Evolutionary conservation across 2,888 invertebrate species (phyloP).

Genomic region (Linnaemya vulpina): DNA sequence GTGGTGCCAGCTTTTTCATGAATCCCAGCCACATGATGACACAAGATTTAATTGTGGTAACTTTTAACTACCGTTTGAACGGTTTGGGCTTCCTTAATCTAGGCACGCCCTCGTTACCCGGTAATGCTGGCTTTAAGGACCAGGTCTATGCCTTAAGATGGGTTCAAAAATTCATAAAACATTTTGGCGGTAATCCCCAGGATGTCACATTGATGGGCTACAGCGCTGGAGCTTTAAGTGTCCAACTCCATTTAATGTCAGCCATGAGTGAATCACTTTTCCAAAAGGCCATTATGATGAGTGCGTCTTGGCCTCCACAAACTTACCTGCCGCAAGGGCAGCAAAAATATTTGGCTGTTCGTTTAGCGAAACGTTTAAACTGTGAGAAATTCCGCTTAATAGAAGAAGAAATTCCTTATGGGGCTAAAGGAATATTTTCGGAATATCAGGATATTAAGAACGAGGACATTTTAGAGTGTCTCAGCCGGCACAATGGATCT

Average conservation of each 20-base stretch:
- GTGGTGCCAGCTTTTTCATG: conserved; percentile 78
- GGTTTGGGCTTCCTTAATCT: conserved; percentile 84
- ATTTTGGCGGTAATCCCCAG: conserved; percentile 84
- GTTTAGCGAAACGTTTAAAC: conserved; percentile 83
- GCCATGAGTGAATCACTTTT: conserved; percentile 82
- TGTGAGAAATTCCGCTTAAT: conserved; percentile 78
- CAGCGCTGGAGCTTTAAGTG: conserved; percentile 78
- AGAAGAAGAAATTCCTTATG: conserved; percentile 37
- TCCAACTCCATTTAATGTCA: conserved; percentile 80
- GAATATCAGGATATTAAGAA: conserved; percentile 75
- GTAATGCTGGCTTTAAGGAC: conserved; percentile 85
- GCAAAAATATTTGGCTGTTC: conserved; percentile 83
- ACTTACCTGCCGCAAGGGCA: conserved; percentile 78
- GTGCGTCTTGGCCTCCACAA: conserved; percentile 81
- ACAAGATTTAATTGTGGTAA: conserved; percentile 85
- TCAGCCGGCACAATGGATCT: conserved; percentile 78
- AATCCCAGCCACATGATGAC: conserved; percentile 86
- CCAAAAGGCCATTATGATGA: conserved; percentile 84
- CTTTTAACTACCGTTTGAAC: conserved; percentile 86
- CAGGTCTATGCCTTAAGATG: conserved; percentile 85
- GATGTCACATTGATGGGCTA: conserved; percentile 84
- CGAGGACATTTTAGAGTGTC: conserved; percentile 83
- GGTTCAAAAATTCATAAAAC: conserved; percentile 84
- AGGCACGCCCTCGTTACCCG: conserved; percentile 84
- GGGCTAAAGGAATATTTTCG: neutral